Conservation (phyloP, 1,140 invertebrate genomes). For the Pachyrhynchus sulphureomaculatus region DNA sequence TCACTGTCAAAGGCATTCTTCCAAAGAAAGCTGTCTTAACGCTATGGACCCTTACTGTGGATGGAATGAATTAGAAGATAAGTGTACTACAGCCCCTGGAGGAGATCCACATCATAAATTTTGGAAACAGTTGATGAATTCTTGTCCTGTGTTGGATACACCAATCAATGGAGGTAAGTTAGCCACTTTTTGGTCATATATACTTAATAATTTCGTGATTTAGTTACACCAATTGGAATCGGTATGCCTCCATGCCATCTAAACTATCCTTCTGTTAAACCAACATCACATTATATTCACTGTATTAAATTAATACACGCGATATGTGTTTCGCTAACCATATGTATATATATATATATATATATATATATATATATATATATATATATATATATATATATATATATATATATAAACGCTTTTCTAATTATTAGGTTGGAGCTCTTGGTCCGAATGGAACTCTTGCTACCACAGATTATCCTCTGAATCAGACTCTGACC, state of each 20-base stretch:
- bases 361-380: too few species aligned
- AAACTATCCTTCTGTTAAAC: too few species aligned
- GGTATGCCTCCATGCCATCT: too few species aligned
- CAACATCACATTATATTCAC: too few species aligned
- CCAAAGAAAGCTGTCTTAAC: conserved; percentile 71
- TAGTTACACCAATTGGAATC: too few species aligned
- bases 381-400: too few species aligned
- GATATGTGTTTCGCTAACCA: too few species aligned
- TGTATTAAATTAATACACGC: too few species aligned
- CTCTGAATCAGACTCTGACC: conserved; percentile 56
- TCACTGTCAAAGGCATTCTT: conserved; percentile 74
- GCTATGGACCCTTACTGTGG: conserved; percentile 93
- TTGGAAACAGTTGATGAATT: conserved; percentile 71
- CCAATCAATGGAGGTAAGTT: conserved; percentile 61
- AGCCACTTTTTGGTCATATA: too few species aligned
- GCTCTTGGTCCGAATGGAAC: conserved; percentile 70
- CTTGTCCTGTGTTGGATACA: conserved; percentile 63
- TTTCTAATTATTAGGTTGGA: conserved; percentile 66
- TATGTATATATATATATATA: too few species aligned
- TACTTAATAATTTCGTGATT: too few species aligned
- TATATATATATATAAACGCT: too few species aligned
- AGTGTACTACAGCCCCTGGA: conserved; percentile 68
- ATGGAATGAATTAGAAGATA: conserved; percentile 76
- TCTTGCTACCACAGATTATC: conserved; percentile 54
- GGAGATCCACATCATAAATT: conserved; percentile 61